Evolutionary conservation across 1,140 invertebrate species (phyloP), one percentile per base, ranked within the genome.

Genomic region (Ooceraea biroi): DNA sequence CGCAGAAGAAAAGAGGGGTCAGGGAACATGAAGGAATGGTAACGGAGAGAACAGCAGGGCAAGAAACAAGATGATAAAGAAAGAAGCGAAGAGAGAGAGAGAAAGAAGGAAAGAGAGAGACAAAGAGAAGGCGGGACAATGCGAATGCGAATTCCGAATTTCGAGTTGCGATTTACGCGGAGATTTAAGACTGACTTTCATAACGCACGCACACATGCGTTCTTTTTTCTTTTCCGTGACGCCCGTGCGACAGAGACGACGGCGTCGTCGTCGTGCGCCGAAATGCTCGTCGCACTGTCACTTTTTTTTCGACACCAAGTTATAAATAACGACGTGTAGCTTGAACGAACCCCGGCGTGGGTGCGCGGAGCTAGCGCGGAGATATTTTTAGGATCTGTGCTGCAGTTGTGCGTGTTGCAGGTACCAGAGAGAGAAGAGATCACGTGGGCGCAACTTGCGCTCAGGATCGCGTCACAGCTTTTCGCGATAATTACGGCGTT

Each of bases 81-180:
- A 8, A 46, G 30, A 2, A 12, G 14, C 22, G 19, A 11, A 69
- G 30, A 30, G 46, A 60, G 19, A 60, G 55, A 25, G 30, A 36
- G 36, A n/a, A 17, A 71, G 60, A n/a, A 10, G 30, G 30, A 2
- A 12, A 19, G 36, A 30, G 19, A 76, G 30, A 30, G 52, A 66
- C 19, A 60, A 55, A 36, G 30, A 68, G 44, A 17, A 41, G 25
- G 46, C n/a, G 19, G 30, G 27, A 46, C 44, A 55, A 60, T 48
- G 68, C 57, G 41, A 57, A 55, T 66, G 61, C 63, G 48, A 44
- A 52, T 52, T 25, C 22, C 61, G 55, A 72, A 72, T 50, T 66
- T 86, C 61, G 76, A 84, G 58, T 63, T 52, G 83, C 84, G 83
- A 91, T 90, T 91, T 87, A 88, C 84, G 88, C 83, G 65, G 60